Evolutionary conservation across 2,888 invertebrate species (phyloP), one percentile per base, ranked within the genome.

Genomic region (Biston betularia): DNA sequence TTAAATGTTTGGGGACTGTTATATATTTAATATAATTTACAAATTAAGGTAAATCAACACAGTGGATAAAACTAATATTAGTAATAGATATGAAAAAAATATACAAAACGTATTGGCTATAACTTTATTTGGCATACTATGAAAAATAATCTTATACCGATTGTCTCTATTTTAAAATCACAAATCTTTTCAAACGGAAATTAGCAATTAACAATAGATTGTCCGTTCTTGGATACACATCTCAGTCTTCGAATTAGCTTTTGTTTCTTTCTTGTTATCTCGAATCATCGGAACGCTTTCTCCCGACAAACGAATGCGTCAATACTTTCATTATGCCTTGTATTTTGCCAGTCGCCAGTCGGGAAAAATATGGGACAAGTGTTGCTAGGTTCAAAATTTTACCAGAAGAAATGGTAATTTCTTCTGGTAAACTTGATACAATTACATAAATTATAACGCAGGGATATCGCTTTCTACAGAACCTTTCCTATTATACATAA

Each of bases 271-370:
- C 65, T 54, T 57, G 69, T 76, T 81, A 79, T 80, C 77, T 76
- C 14, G 56, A 68, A 78, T 80, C 80, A 78, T 80, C 80, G 69
- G 71, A 80, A 77, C 74, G 77, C 80, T 87, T 83, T 85, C 84
- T 81, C 83, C 76, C 69, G 71, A 75, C 73, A 75, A 79, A 80
- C 77, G 79, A 82, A 81, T 77, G 80, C 79, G 75, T 77, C 80
- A 82, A 85, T 88, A 83, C 79, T 79, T 83, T 84, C 80, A 86
- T 84, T 86, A 85, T 78, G 76, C 59, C 60, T 79, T 86, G 86
- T 85, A 85, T 85, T 88, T 81, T 75, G 76, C 79, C 75, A 56
- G 67, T 63, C 44, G 54, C 61, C 75, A 78, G 77, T 76, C 72
- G 71, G 72, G 71, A 50, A 61, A 65, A 57, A 49, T 44, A 8